phyloP scores from a whole-genome alignment of 2,797 vertebrate species.

The Mareca penelope region DNA sequence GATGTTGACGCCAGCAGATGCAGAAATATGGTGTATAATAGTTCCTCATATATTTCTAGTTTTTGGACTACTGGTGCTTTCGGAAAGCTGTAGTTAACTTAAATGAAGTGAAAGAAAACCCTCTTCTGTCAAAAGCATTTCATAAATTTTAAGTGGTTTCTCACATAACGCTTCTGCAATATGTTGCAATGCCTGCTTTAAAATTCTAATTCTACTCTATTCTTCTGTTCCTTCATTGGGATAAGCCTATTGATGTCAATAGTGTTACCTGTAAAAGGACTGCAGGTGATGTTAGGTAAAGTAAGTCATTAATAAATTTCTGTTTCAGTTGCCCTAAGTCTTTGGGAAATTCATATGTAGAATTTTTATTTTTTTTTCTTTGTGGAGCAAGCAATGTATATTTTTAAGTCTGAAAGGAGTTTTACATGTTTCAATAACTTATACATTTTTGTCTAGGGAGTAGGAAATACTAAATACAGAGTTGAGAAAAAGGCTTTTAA shows the following conservation, averaged over 20 bases:
- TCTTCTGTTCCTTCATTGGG: neutral
- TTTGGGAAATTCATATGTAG: neutral
- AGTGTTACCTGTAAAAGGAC: neutral
- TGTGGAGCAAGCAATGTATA: neutral
- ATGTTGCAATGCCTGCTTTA: neutral
- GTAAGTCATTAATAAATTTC: neutral
- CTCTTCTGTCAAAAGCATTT: neutral
- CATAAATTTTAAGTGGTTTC: neutral
- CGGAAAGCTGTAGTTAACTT: neutral
- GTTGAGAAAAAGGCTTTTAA: neutral
- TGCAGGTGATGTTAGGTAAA: neutral
- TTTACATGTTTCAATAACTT: neutral
- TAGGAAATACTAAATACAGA: neutral
- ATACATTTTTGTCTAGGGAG: neutral
- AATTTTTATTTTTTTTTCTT: neutral
- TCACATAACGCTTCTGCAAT: neutral
- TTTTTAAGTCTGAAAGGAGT: neutral
- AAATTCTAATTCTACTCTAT: neutral
- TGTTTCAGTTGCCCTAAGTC: neutral
- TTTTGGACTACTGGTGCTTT: neutral
- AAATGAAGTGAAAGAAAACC: neutral
- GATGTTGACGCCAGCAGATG: rapidly evolving
- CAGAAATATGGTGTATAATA: neutral
- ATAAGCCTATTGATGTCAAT: neutral
- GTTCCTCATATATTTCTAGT: neutral